Evolutionary conservation across 2,113 vertebrate species (phyloP), one percentile per base, ranked within the genome.

Genomic region (Protomyctophum bolini): DNA sequence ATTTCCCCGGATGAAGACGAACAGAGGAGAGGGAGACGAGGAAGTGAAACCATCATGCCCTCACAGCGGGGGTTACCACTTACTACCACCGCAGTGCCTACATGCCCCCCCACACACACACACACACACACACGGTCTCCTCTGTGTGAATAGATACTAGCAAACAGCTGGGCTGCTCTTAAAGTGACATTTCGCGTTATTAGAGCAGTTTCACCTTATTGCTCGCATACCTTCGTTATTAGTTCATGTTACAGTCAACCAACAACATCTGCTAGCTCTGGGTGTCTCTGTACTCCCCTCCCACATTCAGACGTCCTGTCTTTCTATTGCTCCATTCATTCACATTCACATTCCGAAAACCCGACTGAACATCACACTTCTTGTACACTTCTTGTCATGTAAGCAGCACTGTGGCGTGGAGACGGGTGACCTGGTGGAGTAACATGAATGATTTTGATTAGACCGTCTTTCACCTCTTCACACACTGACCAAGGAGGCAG

Each of bases 1-100:
- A 93, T 94, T 95, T 94, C 91, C 92, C 93, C 87, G 87, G 90
- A 91, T 89, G 92, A 93, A 94, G 92, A 92, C 87, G 62, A 64
- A 6, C 33, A 6, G 80, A 79, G 70, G 66, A 69, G 73, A 83
- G 80, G 50, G 58, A 73, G 75, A 76, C 69, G 60, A 83, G 81
- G 75, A 81, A 75, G 69, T 76, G 77, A 80, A 72, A 66, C 70
- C 75, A 52, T 63, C 58, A 66, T 28, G 33, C 15, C 81, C 71
- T 68, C 64, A 80, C 50, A 52, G 8, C 54, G 52, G 59, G 66
- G 81, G 64, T 83, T 74, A 76, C 70, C 45, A 63, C 75, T 82
- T 56, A 49, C 81, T 45, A 68, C 64, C 70, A 72, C 77, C 77
- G 72, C 51, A 62, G 80, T 58, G 67, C 73, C 50, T 29, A 47